Evolutionary conservation across 2,888 invertebrate species (phyloP).

Genomic region (Tryphoninae sp.): DNA sequence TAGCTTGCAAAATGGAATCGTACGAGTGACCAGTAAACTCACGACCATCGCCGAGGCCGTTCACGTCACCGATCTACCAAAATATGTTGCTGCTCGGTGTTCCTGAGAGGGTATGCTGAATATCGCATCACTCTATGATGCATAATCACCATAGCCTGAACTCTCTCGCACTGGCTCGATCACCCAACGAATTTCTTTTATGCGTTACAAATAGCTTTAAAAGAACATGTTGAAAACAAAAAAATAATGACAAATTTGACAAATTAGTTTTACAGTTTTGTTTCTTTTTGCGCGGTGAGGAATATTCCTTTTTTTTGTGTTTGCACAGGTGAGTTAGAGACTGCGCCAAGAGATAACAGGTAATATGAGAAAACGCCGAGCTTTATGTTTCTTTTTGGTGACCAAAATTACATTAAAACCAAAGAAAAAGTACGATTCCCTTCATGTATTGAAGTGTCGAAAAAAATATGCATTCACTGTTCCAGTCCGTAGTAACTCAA

Average conservation of each 20-base stretch:
- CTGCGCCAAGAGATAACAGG: background rate
- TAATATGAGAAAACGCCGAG: background rate
- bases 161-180: too few species aligned
- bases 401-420: background rate
- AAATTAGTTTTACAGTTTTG: background rate
- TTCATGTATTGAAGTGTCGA: constrained; percentile 5
- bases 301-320: background rate
- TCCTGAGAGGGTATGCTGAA: constrained; percentile 59
- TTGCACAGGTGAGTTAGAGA: background rate
- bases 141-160: background rate
- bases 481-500: constrained; percentile 68
- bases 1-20: constrained; percentile 88
- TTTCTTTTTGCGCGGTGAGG: background rate
- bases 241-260: background rate
- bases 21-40: constrained; percentile 83
- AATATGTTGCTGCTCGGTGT: constrained; percentile 68
- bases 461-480: constrained; percentile 22
- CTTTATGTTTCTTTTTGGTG: background rate
- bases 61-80: constrained; percentile 75
- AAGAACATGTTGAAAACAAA: background rate
- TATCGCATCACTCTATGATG: too few species aligned
- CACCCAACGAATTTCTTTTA: background rate
- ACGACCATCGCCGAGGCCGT: constrained; percentile 80
- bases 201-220: background rate
- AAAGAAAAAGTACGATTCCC: constrained; percentile 4